Percentiles rank a stretch among this genome's conserved stretches.
Conservation (phyloP, 1,140 invertebrate species). For the Heliconius melpomene region DNA sequence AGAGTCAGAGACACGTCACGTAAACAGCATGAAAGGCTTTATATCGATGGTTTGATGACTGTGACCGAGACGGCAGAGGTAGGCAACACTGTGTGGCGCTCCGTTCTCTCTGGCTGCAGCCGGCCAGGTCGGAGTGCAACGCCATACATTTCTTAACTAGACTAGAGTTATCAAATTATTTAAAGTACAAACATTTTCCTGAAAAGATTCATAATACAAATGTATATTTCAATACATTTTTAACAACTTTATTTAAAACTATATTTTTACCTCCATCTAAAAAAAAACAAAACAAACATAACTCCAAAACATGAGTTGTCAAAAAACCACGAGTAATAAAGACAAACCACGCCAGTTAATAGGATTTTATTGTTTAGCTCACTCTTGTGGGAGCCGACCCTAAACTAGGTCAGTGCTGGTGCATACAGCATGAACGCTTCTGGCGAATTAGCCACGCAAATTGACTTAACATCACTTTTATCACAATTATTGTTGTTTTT, state of each 20-base stretch:
- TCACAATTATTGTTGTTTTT: constrained; percentile 29
- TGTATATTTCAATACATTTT: background rate
- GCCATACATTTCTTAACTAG: too few relatives aligned
- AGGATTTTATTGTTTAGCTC: constrained; percentile 49
- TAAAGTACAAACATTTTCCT: too few relatives aligned
- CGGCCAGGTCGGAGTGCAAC: too few relatives aligned
- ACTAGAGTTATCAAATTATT: too few relatives aligned
- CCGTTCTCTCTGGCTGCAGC: too few relatives aligned
- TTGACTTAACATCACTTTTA: constrained; percentile 46
- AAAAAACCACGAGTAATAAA: constrained; percentile 43
- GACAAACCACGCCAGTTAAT: constrained; percentile 44
- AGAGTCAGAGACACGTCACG: too few relatives aligned
- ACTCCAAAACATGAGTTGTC: constrained; percentile 7
- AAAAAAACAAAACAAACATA: background rate
- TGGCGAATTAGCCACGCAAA: constrained; percentile 38
- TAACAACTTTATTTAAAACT: too few relatives aligned
- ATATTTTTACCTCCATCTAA: background rate
- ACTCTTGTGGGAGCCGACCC: constrained; percentile 38
- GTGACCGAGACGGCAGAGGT: too few relatives aligned
- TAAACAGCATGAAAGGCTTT: too few relatives aligned
- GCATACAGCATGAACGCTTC: constrained; percentile 42
- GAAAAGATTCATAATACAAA: too few relatives aligned
- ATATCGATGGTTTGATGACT: too few relatives aligned
- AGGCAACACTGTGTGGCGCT: too few relatives aligned
- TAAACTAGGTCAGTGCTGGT: constrained; percentile 51